Base-by-base conservation (phyloP, 2,113 vertebrate genomes). In the Cyphomyrus discorhynchus region DNA sequence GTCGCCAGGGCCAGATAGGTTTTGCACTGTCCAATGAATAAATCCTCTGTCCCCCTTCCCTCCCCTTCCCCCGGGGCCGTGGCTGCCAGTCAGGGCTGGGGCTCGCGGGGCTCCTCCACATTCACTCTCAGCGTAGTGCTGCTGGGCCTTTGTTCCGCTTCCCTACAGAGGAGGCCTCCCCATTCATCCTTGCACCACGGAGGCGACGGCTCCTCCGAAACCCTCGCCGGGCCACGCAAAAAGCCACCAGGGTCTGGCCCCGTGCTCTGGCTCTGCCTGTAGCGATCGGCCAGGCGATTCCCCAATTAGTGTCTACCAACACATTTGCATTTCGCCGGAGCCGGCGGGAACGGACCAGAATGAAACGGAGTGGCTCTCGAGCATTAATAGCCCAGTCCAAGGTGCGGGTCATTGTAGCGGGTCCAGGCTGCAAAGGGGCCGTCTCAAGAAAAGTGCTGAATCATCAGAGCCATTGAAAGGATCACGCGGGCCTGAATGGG, bases 121-220 rank as follows among this genome's bases (percentile, higher is more conserved):
- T 96, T 96, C 94, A 95, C 92, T 89, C 93, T 92, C 92, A 50
- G 96, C 94, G 95, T 91, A 83, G 92, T 94, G 90, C 93, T 92
- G 91, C 93, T 95, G 95, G 90, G 91, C 95, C 94, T 94, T 98
- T 98, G 96, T 98, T 95, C 94, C 91, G 93, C 96, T 95, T 94
- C 91, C 92, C 94, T 94, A 97, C 97, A 98, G 98, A 98, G 95
- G 94, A 92, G 93, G 94, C 95, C 93, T 93, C 17, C 95, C 97
- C 96, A 96, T 98, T 97, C 94, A 91, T 93, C 95, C 96, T 95
- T 92, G 96, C 93, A 95, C 93, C 94, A 94, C 93, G 95, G 93
- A 94, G 93, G 94, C 89, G 92, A 93, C 94, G 94, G 94, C 90
- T 94, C 93, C 93, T 95, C 95, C 93, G 91, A 92, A 46, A 89